Percentiles rank a stretch among this genome's conserved stretches.
Evolutionary conservation across 2,888 invertebrate genomes (phyloP).

Genomic region (Odiellus spinosus): DNA sequence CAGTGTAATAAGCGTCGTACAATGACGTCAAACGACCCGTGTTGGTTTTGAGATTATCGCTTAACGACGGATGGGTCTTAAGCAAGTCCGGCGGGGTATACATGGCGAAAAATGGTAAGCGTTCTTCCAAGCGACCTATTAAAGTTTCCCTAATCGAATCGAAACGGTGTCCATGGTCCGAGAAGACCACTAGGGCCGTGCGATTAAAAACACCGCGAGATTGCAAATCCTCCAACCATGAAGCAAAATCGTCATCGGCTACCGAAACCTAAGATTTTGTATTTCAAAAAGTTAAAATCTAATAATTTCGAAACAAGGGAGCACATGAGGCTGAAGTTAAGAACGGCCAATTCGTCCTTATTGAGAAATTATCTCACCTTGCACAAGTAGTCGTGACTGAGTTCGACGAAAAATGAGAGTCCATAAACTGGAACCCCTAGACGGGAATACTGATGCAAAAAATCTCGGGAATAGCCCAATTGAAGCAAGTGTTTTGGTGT

Average conservation of each 20-base stretch:
- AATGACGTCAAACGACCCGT: constrained; percentile 26
- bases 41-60: constrained; percentile 22
- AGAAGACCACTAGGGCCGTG: constrained; percentile 20
- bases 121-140: constrained; percentile 30
- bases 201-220: constrained; percentile 10
- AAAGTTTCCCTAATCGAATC: constrained; percentile 27
- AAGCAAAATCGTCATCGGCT: constrained; percentile 29
- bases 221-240: constrained; percentile 25
- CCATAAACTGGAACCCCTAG: constrained; percentile 25
- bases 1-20: constrained; percentile 28
- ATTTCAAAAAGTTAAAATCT: too few species aligned
- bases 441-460: constrained; percentile 22
- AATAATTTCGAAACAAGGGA: too few species aligned
- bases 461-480: constrained; percentile 26
- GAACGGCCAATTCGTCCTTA: too few species aligned
- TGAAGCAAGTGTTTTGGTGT: constrained; percentile 23
- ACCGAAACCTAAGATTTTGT: constrained; percentile 22
- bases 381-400: constrained; percentile 32
- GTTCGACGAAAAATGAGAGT: constrained; percentile 29
- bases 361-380: too few species aligned
- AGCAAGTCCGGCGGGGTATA: constrained; percentile 25
- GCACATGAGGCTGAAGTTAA: too few species aligned
- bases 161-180: constrained; percentile 32
- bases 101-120: constrained; percentile 29
- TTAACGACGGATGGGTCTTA: constrained; percentile 22